These are phyloP conservation scores for Tragelaphus imberbis DNA, from an alignment of 2,113 vertebrate genomes.

Conservation along the genomic window DNA sequence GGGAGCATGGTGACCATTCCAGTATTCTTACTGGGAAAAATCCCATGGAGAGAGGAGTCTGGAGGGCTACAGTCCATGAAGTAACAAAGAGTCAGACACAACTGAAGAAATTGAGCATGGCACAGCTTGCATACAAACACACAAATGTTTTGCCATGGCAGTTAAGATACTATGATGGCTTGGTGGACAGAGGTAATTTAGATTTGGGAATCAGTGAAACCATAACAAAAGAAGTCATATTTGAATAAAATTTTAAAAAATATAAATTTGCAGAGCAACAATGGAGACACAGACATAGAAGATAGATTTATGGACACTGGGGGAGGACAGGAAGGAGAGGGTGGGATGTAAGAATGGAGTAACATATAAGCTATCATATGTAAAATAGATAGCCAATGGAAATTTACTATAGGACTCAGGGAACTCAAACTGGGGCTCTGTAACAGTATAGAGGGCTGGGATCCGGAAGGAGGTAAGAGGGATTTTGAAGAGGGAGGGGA, in stretches of 20 bases:
- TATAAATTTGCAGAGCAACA: neutral
- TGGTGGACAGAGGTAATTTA: neutral
- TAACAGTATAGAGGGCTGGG: neutral
- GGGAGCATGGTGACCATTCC: neutral
- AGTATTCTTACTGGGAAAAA: neutral
- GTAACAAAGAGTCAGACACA: neutral
- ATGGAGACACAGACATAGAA: neutral
- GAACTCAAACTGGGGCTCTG: neutral
- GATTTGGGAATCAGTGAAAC: neutral
- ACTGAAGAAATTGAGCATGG: neutral
- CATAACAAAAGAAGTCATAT: neutral
- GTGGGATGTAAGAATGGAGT: neutral
- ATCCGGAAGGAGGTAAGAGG: fast-evolving
- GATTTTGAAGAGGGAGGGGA: neutral
- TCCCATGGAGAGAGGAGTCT: neutral
- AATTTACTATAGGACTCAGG: neutral
- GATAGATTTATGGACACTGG: neutral
- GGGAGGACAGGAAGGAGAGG: neutral
- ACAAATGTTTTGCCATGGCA: neutral
- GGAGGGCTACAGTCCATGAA: neutral
- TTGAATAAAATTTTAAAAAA: neutral
- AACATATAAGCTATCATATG: neutral
- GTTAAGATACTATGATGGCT: neutral
- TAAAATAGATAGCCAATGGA: neutral
- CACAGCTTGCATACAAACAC: neutral